Percentiles rank a stretch among this genome's conserved stretches.
Evolutionary conservation across 2,797 vertebrate species (phyloP).

Genomic region (Neopelma chrysocephalum): DNA sequence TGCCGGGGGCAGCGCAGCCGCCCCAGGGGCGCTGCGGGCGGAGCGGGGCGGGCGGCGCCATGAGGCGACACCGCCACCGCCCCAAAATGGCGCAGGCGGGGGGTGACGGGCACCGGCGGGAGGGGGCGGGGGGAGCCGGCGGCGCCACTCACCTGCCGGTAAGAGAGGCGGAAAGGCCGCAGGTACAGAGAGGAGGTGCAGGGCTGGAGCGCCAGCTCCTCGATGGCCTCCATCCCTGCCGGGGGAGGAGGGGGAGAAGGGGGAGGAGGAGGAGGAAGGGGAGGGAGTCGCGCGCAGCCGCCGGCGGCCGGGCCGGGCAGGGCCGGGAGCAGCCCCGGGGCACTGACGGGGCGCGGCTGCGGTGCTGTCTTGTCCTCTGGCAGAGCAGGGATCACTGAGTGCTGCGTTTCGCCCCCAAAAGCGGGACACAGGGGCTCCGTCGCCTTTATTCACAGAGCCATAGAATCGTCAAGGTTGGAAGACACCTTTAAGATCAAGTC

Average conservation of each 20-base stretch:
- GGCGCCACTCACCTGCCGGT: slow-evolving; percentile 61
- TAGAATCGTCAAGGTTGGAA: no score
- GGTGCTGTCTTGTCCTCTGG: no score
- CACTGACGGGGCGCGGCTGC: neutral
- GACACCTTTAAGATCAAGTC: neutral
- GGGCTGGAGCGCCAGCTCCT: slow-evolving; percentile 81
- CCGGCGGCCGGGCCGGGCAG: neutral
- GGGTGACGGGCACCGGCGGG: neutral
- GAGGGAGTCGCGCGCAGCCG: slow-evolving; percentile 5
- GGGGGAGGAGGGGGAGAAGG: neutral
- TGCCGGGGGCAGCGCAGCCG: neutral
- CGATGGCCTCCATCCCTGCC: slow-evolving; percentile 62
- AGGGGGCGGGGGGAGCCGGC: neutral
- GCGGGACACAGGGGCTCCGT: accelerated
- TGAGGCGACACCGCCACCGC: neutral
- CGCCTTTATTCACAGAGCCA: accelerated
- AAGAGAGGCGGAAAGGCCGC: slow-evolving; percentile 80
- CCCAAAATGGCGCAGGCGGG: slow-evolving; percentile 17
- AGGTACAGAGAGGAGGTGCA: slow-evolving; percentile 85
- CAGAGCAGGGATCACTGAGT: neutral
- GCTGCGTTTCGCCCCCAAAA: neutral
- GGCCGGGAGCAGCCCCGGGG: neutral
- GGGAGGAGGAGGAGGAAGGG: neutral
- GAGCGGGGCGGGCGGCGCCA: neutral
- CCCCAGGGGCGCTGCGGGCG: neutral